Evolutionary conservation across 2,797 vertebrate species (phyloP), one percentile per base, ranked within the genome.

Genomic region (Falco columbarius): DNA sequence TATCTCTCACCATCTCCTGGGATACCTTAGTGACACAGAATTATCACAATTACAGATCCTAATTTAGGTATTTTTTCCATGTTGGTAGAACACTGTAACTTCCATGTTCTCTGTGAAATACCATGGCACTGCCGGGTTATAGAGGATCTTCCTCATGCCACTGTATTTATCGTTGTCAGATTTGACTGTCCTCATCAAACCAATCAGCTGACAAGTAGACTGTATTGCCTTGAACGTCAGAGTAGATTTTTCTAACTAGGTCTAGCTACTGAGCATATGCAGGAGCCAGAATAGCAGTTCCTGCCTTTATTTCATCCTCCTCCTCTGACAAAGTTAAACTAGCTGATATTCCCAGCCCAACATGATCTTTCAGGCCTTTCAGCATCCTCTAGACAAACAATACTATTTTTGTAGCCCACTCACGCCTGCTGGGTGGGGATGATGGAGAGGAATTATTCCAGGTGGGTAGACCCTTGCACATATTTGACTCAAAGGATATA

Each of bases 201-300:
- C 6, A 3, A 83, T 86, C 93, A 95, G 73, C 76, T 96, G 93
- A 90, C 90, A 94, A 93, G 93, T 93, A 89, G 58, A 86, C 84
- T 86, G 58, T 92, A 93, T 94, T 96, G 89, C 92, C 77, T 95
- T 74, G 74, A 97, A 95, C 7, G 42, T 96, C 95, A 96, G 83
- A 90, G 93, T 85, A 80, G 89, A 86, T 95, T 95, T 97, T 96
- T 96, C 94, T 96, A 97, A 96, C 87, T 96, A 95, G 93, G 93
- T 97, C 96, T 96, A 96, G 58, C 91, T 95, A 75, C 85, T 83
- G 93, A 97, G 94, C 96, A 97, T 97, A 96, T 95, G 95, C 54
- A 59, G 72, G 95, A 96, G 94, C 89, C 90, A 97, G 96, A 97
- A 96, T 96, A 97, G 94, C 82, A 96, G 80, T 95, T 95, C 75